Conservation (phyloP, 2,113 vertebrate species). For the Camelus bactrianus region DNA sequence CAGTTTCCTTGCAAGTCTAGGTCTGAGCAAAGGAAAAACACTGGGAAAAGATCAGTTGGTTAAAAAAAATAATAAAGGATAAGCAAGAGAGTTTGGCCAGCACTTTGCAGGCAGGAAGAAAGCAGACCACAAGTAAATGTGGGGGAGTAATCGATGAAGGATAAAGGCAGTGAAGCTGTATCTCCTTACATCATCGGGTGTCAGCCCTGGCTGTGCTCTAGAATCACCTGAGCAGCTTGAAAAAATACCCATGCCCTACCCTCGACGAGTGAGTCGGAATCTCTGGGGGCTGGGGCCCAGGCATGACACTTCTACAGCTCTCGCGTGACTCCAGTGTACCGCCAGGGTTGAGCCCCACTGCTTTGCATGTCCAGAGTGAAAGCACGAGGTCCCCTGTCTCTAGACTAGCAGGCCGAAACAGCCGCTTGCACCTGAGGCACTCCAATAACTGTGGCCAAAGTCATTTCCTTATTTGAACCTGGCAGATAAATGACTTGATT, state of each 20-base stretch:
- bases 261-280: background rate
- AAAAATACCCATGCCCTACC: background rate
- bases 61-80: background rate
- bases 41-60: background rate
- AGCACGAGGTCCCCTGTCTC: background rate
- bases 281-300: background rate
- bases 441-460: background rate
- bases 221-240: background rate
- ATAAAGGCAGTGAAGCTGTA: background rate
- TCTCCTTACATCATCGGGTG: too few species aligned
- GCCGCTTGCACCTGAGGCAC: background rate
- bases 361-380: background rate
- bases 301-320: background rate
- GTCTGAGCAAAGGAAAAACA: constrained; percentile 16
- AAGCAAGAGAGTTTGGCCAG: background rate
- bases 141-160: background rate
- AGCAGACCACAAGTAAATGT: background rate
- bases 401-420: background rate
- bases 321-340: background rate
- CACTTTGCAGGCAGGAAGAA: background rate
- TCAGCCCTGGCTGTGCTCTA: background rate
- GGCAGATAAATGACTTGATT: constrained; percentile 23
- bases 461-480: constrained; percentile 51
- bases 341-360: background rate
- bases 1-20: background rate